These are phyloP conservation scores for Dicranocentrus wangi DNA, from an alignment of 2,888 invertebrate genomes.

Conservation along the genomic window DNA sequence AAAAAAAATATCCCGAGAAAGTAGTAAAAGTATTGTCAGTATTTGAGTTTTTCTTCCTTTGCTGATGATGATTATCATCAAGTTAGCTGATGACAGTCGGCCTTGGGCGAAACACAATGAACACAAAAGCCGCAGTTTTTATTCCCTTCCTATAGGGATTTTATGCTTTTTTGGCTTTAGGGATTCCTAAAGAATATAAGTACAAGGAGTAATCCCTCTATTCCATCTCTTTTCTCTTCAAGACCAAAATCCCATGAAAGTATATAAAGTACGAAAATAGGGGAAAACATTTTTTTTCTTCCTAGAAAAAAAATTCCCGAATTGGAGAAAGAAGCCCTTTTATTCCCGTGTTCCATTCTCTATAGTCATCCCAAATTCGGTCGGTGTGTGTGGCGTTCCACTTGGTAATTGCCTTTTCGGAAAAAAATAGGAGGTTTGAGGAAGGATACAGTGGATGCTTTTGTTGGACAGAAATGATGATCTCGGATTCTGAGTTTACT, in stretches of 20 bases:
- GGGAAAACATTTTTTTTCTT: constrained; percentile 12
- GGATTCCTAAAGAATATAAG: constrained; percentile 55
- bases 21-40: too few relatives aligned
- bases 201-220: constrained; percentile 38
- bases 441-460: not conserved
- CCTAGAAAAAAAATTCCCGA: not conserved
- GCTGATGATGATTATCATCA: constrained; percentile 9
- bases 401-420: not conserved
- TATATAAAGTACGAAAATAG: constrained; percentile 15
- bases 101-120: not conserved
- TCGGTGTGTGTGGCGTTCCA: too few relatives aligned
- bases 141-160: constrained; percentile 5
- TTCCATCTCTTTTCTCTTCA: constrained; percentile 21
- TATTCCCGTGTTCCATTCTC: not conserved
- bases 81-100: not conserved
- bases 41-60: too few relatives aligned
- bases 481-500: too few relatives aligned
- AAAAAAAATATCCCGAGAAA: not conserved
- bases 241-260: constrained; percentile 35
- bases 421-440: not conserved
- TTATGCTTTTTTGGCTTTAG: constrained; percentile 42
- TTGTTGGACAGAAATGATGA: too few relatives aligned
- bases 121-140: constrained; percentile 8
- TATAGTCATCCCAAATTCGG: not conserved
- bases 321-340: constrained; percentile 5